Conservation (phyloP, 2,888 invertebrate species). For the Nemurella pictetii region DNA sequence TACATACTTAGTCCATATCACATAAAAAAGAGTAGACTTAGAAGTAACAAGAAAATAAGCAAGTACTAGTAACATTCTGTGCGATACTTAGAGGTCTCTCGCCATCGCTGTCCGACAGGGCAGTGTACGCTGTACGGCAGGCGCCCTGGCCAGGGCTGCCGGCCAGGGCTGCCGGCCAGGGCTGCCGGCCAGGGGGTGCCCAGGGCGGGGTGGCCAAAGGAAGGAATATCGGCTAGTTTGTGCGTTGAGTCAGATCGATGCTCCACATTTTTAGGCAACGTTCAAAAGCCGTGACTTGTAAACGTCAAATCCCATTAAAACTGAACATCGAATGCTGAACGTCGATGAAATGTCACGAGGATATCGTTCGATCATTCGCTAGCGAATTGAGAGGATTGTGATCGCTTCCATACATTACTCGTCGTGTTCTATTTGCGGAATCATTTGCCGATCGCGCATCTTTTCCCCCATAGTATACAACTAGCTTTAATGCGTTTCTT, state of each 20-base stretch:
- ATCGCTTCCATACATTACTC: neutral
- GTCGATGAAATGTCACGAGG: neutral
- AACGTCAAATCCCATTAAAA: neutral
- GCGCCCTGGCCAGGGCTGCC: neutral
- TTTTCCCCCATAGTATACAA: no score
- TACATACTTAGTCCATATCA: constrained; percentile 13
- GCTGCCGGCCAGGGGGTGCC: no score
- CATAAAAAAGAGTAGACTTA: neutral
- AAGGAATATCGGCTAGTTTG: no score
- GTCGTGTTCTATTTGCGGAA: neutral
- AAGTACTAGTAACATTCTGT: constrained; percentile 29
- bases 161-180: no score
- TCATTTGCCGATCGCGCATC: neutral
- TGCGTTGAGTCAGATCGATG: neutral
- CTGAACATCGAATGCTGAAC: neutral
- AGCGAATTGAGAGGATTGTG: neutral
- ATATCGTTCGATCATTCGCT: neutral
- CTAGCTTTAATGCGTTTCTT: no score
- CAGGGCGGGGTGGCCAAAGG: no score
- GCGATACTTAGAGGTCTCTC: constrained; percentile 29
- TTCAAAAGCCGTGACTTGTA: neutral
- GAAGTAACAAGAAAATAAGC: constrained; percentile 1
- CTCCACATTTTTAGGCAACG: neutral
- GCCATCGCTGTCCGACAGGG: constrained; percentile 1
- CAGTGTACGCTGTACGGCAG: neutral